Evolutionary conservation across 2,888 invertebrate species (phyloP).

Genomic region (Aradus depressus): DNA sequence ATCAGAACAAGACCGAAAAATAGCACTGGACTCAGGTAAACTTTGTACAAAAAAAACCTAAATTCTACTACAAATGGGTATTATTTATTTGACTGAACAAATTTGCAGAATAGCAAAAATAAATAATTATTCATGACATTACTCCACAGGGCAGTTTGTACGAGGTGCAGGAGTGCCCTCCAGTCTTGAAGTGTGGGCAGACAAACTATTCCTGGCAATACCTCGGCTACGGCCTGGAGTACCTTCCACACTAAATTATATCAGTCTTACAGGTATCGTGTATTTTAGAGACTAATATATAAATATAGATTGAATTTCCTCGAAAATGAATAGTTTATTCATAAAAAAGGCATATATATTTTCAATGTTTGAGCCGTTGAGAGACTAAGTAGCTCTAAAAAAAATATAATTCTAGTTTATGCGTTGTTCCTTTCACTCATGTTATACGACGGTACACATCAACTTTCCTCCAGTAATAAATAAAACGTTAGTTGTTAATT

Average conservation of each 20-base stretch:
- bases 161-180: constrained; percentile 30
- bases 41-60: too few relatives aligned
- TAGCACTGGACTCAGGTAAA: constrained; percentile 5
- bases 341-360: neutral
- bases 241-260: constrained; percentile 32
- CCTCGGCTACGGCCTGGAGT: constrained; percentile 32
- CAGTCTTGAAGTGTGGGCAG: constrained; percentile 31
- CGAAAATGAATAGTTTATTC: neutral
- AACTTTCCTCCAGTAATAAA: neutral
- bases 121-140: too few relatives aligned
- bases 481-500: constrained; percentile 2
- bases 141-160: constrained; percentile 25
- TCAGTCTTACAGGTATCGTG: constrained; percentile 25
- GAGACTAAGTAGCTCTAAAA: neutral
- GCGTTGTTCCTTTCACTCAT: neutral
- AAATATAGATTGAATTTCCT: neutral
- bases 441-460: neutral
- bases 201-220: constrained; percentile 31
- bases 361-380: neutral
- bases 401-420: neutral
- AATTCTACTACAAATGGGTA: too few relatives aligned
- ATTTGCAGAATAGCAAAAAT: too few relatives aligned
- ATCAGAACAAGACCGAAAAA: neutral
- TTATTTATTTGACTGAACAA: too few relatives aligned
- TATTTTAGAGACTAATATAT: too few relatives aligned